Base-by-base conservation (phyloP, 2,113 vertebrate genomes). In the Halcyon malimbica region DNA sequence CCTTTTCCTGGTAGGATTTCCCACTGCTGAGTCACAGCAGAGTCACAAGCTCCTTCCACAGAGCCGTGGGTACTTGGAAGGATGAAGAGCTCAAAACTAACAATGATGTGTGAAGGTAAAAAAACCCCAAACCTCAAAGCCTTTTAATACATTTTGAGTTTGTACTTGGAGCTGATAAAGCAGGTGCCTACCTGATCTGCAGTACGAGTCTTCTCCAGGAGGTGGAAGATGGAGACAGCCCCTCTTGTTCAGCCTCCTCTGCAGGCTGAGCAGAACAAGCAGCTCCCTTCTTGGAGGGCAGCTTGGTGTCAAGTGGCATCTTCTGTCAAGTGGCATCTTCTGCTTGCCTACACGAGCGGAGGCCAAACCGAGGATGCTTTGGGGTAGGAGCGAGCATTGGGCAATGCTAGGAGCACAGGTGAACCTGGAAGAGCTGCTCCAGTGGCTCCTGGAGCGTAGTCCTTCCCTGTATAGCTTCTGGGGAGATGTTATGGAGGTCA, bases 31-130 rank as follows among this genome's bases (percentile, higher is more conserved):
- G 65, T 16, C 13, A 12, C 17, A 39, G 68, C 44, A 48, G 51
- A 37, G 25, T 9, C 46, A 35, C n/a, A 28, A 56, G 24, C 69
- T 82, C 56, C 81, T 70, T 44, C 18, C 51, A 9, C 68, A 8
- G 69, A 3, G 63, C 31, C 57, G 13, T 18, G 46, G 15, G 39
- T 26, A 35, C 35, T 35, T 31, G 2, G 7, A 28, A 41, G 19
- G 1, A 5, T 46, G 23, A 20, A 63, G 42, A 41, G 21, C 56
- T 37, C 93, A 60, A 39, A 48, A 48, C n/a, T 48, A 44, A 69
- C 21, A 31, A 37, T 0, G 6, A 42, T 3, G 15, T 17, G 5
- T 0, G 0, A 73, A 71, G 16, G 23, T 41, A 29, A 89, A 42
- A 29, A 26, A 89, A 42, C 20, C 37, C 16, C 50, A 51, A 25